Conservation (phyloP, 2,888 invertebrate genomes). For the Rhorus exstirpatorius region DNA sequence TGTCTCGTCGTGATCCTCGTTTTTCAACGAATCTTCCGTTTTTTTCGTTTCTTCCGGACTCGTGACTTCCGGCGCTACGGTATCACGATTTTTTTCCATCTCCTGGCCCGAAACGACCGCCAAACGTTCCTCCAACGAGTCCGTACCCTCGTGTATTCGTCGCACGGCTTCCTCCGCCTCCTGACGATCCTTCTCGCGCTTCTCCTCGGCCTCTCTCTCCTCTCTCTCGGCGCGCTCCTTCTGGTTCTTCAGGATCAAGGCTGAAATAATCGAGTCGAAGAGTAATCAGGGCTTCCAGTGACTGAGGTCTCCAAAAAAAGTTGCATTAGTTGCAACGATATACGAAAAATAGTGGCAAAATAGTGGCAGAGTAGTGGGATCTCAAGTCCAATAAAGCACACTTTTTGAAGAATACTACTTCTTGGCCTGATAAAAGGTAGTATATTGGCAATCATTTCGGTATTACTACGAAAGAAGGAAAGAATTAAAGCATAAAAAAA, state of each 20-base stretch:
- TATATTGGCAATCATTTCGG: too few relatives aligned
- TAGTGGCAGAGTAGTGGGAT: too few relatives aligned
- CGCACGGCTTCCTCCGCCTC: constrained; percentile 87
- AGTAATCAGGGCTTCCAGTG: too few relatives aligned
- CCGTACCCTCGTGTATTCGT: constrained; percentile 86
- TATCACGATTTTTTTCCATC: constrained; percentile 79
- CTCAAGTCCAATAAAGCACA: too few relatives aligned
- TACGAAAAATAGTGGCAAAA: too few relatives aligned
- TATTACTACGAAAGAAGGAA: too few relatives aligned
- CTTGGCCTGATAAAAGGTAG: too few relatives aligned
- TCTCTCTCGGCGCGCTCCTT: constrained; percentile 89
- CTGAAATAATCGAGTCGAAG: constrained; percentile 78
- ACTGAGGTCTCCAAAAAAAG: too few relatives aligned
- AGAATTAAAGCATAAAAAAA: too few relatives aligned
- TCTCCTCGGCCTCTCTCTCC: constrained; percentile 86
- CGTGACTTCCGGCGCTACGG: constrained; percentile 71
- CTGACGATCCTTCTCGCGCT: constrained; percentile 87
- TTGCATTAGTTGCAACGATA: too few relatives aligned
- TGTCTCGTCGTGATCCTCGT: neutral
- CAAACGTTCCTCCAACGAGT: constrained; percentile 85
- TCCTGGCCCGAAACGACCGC: constrained; percentile 83
- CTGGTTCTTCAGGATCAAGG: constrained; percentile 88
- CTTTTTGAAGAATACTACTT: too few relatives aligned
- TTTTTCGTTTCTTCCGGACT: constrained; percentile 75
- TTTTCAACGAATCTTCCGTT: constrained; percentile 33